A percentile compares a stretch with the other conserved stretches of the same genome.
phyloP scores from a whole-genome alignment of 2,888 invertebrate genomes.

The Silvanus unidentatus region DNA sequence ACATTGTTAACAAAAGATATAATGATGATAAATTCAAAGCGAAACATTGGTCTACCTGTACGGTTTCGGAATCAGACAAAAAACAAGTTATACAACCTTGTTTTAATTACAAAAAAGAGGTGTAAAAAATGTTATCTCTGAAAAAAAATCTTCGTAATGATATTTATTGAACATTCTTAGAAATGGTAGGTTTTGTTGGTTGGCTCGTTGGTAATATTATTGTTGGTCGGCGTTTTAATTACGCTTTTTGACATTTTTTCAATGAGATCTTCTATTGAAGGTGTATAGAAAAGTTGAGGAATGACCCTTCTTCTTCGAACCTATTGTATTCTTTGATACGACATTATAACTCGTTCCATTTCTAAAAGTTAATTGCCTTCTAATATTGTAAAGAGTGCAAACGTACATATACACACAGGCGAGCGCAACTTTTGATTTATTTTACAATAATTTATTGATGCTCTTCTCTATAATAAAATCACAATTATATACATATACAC shows the following conservation, averaged over 20 bases:
- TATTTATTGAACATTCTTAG: slow-evolving; percentile 27
- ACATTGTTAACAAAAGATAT: slow-evolving; percentile 1
- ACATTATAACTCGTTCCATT: neutral
- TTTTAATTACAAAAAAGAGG: slow-evolving; percentile 38
- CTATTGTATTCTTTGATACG: slow-evolving; percentile 12
- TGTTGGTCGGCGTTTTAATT: slow-evolving; percentile 20
- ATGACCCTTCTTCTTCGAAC: slow-evolving; percentile 10
- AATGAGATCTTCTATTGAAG: slow-evolving; percentile 18
- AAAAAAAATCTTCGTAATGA: slow-evolving; percentile 27
- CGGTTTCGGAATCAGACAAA: slow-evolving; percentile 22
- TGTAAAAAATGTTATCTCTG: slow-evolving; percentile 34
- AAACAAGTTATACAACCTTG: slow-evolving; percentile 37
- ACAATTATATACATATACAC: neutral
- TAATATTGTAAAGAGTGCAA: slow-evolving; percentile 7
- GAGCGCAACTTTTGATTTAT: slow-evolving; percentile 5
- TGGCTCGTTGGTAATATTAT: slow-evolving; percentile 13
- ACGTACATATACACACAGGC: slow-evolving; percentile 1
- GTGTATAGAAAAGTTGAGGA: slow-evolving; percentile 7
- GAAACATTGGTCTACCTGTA: slow-evolving; percentile 1
- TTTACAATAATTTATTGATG: neutral
- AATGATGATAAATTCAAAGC: too few species aligned
- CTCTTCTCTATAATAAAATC: neutral
- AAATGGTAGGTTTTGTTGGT: slow-evolving; percentile 23
- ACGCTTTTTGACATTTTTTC: slow-evolving; percentile 24
- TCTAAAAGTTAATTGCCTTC: slow-evolving; percentile 11